These are phyloP conservation scores for Tiliacea citrago DNA, from an alignment of 2,888 invertebrate genomes.

Conservation along the genomic window DNA sequence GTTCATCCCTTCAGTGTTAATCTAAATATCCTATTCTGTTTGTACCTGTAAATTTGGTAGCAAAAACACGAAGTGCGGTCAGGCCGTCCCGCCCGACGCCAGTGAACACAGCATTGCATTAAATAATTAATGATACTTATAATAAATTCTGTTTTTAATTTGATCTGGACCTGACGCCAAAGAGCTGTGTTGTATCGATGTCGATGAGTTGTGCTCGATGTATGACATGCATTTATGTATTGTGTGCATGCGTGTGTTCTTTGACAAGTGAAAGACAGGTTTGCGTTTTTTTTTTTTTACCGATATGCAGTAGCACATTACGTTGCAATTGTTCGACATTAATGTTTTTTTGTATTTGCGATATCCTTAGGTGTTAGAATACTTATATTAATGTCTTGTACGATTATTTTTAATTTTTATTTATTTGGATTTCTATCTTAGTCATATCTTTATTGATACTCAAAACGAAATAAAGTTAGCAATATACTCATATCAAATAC, in stretches of 20 bases:
- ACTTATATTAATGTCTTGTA: not conserved
- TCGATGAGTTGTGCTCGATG: conserved; percentile 36
- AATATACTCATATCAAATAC: not conserved
- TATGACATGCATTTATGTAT: conserved; percentile 22
- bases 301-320: conserved; percentile 1
- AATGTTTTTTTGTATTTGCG: conserved; percentile 3
- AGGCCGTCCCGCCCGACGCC: conserved; percentile 68
- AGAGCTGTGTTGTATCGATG: conserved; percentile 62
- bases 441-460: not conserved
- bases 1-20: conserved; percentile 80
- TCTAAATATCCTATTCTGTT: conserved; percentile 88
- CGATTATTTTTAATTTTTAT: not conserved
- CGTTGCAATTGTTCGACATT: not conserved
- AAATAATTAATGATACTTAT: conserved; percentile 88
- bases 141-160: conserved; percentile 90
- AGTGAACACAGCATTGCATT: conserved; percentile 79
- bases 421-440: not conserved
- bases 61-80: conserved; percentile 85
- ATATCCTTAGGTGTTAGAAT: conserved; percentile 2
- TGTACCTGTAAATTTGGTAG: conserved; percentile 79
- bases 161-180: conserved; percentile 78
- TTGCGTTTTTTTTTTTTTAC: not conserved
- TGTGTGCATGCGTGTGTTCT: conserved; percentile 14
- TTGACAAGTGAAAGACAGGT: conserved; percentile 21
- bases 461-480: not conserved